Percentiles rank a stretch among this genome's conserved stretches.
These are phyloP conservation scores for Scaptomyza pallida DNA, from an alignment of 1,140 invertebrate genomes.

Conservation along the genomic window DNA sequence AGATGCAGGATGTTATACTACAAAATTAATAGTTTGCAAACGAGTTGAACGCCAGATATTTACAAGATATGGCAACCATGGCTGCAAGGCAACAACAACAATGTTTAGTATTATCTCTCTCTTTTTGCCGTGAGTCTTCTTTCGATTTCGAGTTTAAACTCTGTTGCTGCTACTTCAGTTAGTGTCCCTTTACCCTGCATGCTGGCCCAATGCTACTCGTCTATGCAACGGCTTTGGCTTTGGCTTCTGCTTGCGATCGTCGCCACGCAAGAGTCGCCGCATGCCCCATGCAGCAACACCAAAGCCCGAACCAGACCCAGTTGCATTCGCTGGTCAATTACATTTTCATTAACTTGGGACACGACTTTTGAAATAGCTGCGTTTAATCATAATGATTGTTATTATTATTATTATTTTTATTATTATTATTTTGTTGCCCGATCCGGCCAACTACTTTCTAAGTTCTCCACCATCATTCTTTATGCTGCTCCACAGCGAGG, in stretches of 20 bases:
- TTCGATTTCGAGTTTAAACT: conserved; percentile 15
- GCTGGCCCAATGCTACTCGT: conserved; percentile 18
- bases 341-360: conserved; percentile 83
- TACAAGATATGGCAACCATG: conserved; percentile 67
- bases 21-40: conserved; percentile 81
- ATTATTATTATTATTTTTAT: conserved; percentile 44
- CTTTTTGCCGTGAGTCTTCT: conserved; percentile 20
- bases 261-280: conserved; percentile 19
- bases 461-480: conserved; percentile 48
- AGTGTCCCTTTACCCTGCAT: background rate
- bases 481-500: conserved; percentile 38
- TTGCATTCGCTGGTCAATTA: conserved; percentile 77
- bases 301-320: conserved; percentile 19
- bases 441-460: conserved; percentile 47
- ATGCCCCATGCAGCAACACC: conserved; percentile 47
- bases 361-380: conserved; percentile 81
- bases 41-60: conserved; percentile 76
- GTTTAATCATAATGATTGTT: conserved; percentile 84
- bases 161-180: conserved; percentile 35
- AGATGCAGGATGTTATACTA: conserved; percentile 73
- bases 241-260: conserved; percentile 45
- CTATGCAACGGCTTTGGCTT: conserved; percentile 40
- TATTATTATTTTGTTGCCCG: conserved; percentile 70
- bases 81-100: conserved; percentile 40
- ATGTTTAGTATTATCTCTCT: conserved; percentile 7